phyloP scores from a whole-genome alignment of 2,797 vertebrate species.

The Cirrhinus molitorella region DNA sequence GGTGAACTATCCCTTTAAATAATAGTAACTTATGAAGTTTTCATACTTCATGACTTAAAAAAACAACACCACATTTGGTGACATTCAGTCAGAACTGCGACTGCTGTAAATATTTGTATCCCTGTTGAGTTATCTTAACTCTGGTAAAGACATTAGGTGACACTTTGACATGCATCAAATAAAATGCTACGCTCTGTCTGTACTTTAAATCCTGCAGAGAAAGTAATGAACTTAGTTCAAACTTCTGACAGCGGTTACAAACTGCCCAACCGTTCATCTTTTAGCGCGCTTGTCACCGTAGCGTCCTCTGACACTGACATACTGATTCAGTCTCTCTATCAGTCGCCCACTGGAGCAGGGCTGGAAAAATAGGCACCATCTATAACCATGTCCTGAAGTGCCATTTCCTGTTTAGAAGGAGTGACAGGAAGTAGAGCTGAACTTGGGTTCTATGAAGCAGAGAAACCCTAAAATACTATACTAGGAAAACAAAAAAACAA shows the following conservation, averaged over 20 bases:
- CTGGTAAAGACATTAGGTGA: background rate
- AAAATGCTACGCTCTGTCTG: background rate
- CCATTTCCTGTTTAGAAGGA: constrained; percentile 53
- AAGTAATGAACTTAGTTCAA: constrained; percentile 32
- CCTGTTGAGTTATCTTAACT: background rate
- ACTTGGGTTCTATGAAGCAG: background rate
- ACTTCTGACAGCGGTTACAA: constrained; percentile 34
- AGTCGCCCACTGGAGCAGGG: constrained; percentile 43
- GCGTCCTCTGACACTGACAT: constrained; percentile 31
- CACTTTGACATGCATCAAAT: background rate
- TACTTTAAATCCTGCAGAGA: constrained; percentile 2
- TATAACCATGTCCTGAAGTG: constrained; percentile 34
- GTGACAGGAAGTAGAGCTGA: constrained; percentile 40
- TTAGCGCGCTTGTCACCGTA: constrained; percentile 4
- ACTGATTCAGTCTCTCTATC: constrained; percentile 39
- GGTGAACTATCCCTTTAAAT: background rate
- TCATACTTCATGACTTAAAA: background rate
- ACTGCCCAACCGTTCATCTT: constrained; percentile 42
- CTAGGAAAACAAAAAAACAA: background rate
- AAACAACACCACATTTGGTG: background rate
- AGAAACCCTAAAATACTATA: constrained; percentile 7
- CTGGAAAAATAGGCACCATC: constrained; percentile 32
- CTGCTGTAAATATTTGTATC: background rate
- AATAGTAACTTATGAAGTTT: background rate
- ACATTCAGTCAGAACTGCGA: background rate